Percentiles rank a stretch among this genome's conserved stretches.
Evolutionary conservation across 2,797 vertebrate species (phyloP).

Genomic region (Gymnopithys bicolor): DNA sequence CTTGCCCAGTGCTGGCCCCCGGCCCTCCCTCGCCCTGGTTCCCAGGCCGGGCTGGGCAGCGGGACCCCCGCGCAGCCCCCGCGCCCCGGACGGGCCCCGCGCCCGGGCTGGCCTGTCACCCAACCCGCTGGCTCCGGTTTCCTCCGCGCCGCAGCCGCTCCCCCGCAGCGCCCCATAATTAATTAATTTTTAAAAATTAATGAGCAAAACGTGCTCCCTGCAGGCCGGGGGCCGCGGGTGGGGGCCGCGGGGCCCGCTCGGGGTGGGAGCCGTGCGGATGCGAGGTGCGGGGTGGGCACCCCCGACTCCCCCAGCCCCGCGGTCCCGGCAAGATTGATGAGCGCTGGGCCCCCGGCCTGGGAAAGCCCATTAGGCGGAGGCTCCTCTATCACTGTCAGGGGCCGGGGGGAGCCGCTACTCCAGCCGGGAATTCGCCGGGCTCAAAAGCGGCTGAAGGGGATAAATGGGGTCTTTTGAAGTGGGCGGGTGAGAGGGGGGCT

Average conservation of each 20-base stretch:
- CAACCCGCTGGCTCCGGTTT: slow-evolving; percentile 30
- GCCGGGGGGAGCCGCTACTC: slow-evolving; percentile 16
- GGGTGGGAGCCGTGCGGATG: background rate
- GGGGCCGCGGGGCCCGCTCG: background rate
- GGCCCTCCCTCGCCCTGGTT: background rate
- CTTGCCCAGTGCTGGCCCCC: background rate
- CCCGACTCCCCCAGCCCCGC: background rate
- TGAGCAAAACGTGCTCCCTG: slow-evolving; percentile 49
- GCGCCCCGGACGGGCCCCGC: background rate
- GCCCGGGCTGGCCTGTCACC: slow-evolving; percentile 25
- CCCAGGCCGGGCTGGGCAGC: background rate
- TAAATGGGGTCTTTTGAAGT: slow-evolving; percentile 83
- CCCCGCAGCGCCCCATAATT: slow-evolving; percentile 33
- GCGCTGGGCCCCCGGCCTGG: slow-evolving; percentile 38
- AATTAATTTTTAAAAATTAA: slow-evolving; percentile 67
- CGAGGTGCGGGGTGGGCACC: background rate
- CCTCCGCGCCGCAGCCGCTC: background rate
- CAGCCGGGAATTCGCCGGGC: slow-evolving; percentile 34
- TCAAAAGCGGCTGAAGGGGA: slow-evolving; percentile 72
- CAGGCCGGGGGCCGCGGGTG: background rate
- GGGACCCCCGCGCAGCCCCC: background rate
- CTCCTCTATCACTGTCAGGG: slow-evolving; percentile 58
- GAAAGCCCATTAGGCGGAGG: slow-evolving; percentile 50
- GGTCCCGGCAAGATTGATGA: slow-evolving; percentile 20
- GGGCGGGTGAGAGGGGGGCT: slow-evolving; percentile 55